Evolutionary conservation across 2,797 vertebrate species (phyloP).

Genomic region (Masticophis lateralis): DNA sequence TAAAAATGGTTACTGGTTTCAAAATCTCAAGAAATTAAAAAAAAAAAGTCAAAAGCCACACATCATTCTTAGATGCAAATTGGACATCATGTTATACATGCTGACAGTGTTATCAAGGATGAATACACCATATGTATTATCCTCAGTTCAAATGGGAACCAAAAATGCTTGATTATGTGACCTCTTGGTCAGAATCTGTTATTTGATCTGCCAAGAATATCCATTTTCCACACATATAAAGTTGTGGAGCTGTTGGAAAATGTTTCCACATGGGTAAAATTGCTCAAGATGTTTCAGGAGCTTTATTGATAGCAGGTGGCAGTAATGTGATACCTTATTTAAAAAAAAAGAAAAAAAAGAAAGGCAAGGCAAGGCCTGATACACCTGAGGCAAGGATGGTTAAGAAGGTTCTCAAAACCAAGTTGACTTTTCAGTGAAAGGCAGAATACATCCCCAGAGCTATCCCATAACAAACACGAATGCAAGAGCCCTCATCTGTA

Average conservation of each 20-base stretch:
- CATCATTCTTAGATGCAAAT: background rate
- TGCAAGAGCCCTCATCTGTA: background rate
- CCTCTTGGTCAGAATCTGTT: background rate
- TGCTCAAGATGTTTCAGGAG: background rate
- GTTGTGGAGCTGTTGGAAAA: background rate
- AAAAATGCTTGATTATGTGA: background rate
- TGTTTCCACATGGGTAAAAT: background rate
- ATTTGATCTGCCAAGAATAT: background rate
- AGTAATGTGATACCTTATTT: background rate
- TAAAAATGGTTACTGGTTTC: background rate
- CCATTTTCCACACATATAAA: background rate
- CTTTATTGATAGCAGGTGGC: background rate
- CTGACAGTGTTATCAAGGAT: background rate
- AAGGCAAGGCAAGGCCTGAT: background rate
- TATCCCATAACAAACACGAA: background rate
- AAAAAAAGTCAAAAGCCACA: background rate
- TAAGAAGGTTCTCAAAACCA: background rate
- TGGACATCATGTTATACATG: background rate
- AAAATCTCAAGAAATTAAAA: background rate
- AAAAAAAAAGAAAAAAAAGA: background rate
- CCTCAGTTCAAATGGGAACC: background rate
- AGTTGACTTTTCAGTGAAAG: background rate
- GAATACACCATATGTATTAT: background rate
- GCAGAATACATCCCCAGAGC: background rate
- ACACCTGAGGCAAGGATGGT: background rate